phyloP scores from a whole-genome alignment of 2,113 vertebrate genomes.

The Epinephelus moara region DNA sequence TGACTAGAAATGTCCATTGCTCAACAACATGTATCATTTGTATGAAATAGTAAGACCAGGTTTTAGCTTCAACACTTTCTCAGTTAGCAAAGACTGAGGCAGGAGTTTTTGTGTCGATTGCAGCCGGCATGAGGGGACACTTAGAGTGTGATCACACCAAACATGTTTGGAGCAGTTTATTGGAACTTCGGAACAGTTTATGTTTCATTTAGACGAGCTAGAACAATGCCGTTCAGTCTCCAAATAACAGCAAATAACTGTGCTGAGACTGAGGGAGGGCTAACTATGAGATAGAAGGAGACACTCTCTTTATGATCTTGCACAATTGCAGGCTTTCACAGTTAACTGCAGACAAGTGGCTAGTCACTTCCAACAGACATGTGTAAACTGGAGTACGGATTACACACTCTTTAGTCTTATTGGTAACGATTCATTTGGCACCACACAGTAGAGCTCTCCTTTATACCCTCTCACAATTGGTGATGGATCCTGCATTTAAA shows the following conservation, averaged over 20 bases:
- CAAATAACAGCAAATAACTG: slow-evolving; percentile 57
- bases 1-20: background rate
- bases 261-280: slow-evolving; percentile 34
- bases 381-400: slow-evolving; percentile 3
- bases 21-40: slow-evolving; percentile 4
- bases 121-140: slow-evolving; percentile 55
- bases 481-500: slow-evolving; percentile 6
- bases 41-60: slow-evolving; percentile 14
- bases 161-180: slow-evolving; percentile 55
- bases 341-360: slow-evolving; percentile 20
- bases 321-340: slow-evolving; percentile 12
- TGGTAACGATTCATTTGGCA: slow-evolving; percentile 14
- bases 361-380: slow-evolving; percentile 22
- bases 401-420: slow-evolving; percentile 8
- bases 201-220: slow-evolving; percentile 47
- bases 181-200: slow-evolving; percentile 58
- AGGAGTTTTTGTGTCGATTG: slow-evolving; percentile 52
- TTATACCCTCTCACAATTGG: background rate
- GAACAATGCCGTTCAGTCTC: slow-evolving; percentile 47
- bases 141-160: slow-evolving; percentile 66
- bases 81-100: slow-evolving; percentile 28
- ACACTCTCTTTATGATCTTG: slow-evolving; percentile 40
- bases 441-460: slow-evolving; percentile 14
- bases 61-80: slow-evolving; percentile 39
- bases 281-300: slow-evolving; percentile 39